phyloP scores from a whole-genome alignment of 2,888 invertebrate species.

The Amaurobius ferox region DNA sequence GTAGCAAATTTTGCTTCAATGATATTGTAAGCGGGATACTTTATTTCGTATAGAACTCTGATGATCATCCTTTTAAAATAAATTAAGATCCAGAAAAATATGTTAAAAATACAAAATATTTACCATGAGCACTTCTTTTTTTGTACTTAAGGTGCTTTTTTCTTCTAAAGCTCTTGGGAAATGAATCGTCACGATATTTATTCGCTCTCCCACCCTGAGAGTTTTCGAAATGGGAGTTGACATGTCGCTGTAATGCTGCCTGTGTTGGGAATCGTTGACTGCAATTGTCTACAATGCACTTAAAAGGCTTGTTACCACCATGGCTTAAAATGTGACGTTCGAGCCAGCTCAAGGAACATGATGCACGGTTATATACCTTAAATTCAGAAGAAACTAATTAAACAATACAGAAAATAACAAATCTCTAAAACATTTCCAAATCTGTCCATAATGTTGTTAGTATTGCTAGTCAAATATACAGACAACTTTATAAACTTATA shows the following conservation, averaged over 20 bases:
- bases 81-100: too few relatives aligned
- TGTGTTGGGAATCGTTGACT: constrained; percentile 81
- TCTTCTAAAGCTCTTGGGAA: constrained; percentile 46
- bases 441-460: too few relatives aligned
- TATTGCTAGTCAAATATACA: too few relatives aligned
- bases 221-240: constrained; percentile 73
- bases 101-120: too few relatives aligned
- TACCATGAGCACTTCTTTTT: constrained; percentile 51
- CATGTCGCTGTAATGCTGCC: constrained; percentile 89
- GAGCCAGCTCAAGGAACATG: constrained; percentile 94
- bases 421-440: too few relatives aligned
- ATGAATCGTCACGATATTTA: constrained; percentile 44
- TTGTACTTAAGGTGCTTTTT: constrained; percentile 68
- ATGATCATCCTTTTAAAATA: too few relatives aligned
- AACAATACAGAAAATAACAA: too few relatives aligned
- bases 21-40: too few relatives aligned
- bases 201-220: constrained; percentile 29
- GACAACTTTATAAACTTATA: too few relatives aligned
- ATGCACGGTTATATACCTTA: constrained; percentile 89
- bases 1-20: too few relatives aligned
- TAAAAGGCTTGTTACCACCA: constrained; percentile 94
- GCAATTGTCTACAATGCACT: constrained; percentile 96
- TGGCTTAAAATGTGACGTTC: constrained; percentile 94
- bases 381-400: too few relatives aligned
- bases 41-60: too few relatives aligned